Percentiles rank a stretch among this genome's conserved stretches.
Conservation (phyloP, 2,797 vertebrate species). For the Momotus momota region DNA sequence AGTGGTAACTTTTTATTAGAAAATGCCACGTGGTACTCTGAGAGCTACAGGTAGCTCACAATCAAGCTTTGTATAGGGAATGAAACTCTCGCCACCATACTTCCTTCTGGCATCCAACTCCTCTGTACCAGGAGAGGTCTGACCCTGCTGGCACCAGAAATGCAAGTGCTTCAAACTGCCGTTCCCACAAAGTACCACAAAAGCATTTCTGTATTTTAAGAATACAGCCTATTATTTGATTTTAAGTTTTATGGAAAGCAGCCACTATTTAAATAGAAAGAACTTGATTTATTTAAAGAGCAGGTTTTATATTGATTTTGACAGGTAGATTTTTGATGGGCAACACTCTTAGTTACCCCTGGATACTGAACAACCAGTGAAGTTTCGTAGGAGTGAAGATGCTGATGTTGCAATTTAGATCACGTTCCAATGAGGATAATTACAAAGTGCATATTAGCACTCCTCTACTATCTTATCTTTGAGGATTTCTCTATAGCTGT, state of each 20-base stretch:
- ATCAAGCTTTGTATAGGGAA: neutral
- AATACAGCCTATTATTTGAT: accelerated
- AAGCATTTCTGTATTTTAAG: neutral
- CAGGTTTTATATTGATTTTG: neutral
- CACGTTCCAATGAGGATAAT: neutral
- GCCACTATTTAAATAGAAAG: neutral
- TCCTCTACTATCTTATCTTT: neutral
- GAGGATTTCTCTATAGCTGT: neutral
- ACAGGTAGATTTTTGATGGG: neutral
- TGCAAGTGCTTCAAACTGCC: accelerated
- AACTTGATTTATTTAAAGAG: neutral
- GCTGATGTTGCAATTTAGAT: neutral
- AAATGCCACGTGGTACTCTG: neutral
- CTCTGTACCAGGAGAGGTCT: neutral
- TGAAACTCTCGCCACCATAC: neutral
- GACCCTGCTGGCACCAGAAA: neutral
- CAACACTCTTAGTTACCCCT: neutral
- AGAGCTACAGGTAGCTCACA: neutral
- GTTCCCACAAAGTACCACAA: neutral
- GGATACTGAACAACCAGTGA: neutral
- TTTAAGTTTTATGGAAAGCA: neutral
- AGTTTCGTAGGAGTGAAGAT: neutral
- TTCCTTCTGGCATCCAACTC: neutral
- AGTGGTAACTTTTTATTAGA: neutral
- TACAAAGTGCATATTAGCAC: neutral